phyloP scores from a whole-genome alignment of 2,797 vertebrate species.

The Tarsius wallacei region DNA sequence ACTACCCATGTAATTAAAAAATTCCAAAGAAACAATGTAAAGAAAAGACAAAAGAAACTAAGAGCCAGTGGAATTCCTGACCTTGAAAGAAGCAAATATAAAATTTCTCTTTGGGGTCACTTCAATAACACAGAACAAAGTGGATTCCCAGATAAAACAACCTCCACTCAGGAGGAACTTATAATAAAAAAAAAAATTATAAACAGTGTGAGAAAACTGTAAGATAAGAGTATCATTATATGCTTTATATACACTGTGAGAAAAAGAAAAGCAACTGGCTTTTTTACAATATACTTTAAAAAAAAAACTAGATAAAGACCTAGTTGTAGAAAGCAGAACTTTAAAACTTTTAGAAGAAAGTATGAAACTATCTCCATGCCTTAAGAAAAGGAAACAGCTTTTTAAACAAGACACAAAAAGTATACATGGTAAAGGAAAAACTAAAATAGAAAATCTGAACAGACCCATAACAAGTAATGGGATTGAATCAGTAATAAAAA shows the following conservation, averaged over 20 bases:
- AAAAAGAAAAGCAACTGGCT: background rate
- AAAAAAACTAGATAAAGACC: background rate
- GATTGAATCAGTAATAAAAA: background rate
- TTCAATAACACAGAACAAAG: background rate
- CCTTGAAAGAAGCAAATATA: background rate
- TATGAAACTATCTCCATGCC: background rate
- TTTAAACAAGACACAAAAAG: background rate
- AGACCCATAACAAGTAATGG: background rate
- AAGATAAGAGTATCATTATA: background rate
- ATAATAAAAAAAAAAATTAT: background rate
- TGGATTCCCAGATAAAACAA: constrained; percentile 7
- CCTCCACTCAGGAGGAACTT: background rate
- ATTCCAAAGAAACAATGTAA: background rate
- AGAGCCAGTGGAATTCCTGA: background rate
- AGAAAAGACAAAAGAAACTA: background rate
- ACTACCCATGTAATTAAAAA: background rate
- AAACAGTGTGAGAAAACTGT: background rate
- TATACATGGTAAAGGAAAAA: constrained; percentile 6
- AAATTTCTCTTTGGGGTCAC: background rate
- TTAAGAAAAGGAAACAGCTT: background rate
- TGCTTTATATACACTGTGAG: background rate
- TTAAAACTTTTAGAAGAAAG: constrained; percentile 50
- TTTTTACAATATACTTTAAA: background rate
- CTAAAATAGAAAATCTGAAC: background rate
- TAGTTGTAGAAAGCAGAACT: background rate